A percentile compares a stretch with the other conserved stretches of the same genome.
phyloP scores from a whole-genome alignment of 2,888 invertebrate genomes.

The Metopia argyrocephala region DNA sequence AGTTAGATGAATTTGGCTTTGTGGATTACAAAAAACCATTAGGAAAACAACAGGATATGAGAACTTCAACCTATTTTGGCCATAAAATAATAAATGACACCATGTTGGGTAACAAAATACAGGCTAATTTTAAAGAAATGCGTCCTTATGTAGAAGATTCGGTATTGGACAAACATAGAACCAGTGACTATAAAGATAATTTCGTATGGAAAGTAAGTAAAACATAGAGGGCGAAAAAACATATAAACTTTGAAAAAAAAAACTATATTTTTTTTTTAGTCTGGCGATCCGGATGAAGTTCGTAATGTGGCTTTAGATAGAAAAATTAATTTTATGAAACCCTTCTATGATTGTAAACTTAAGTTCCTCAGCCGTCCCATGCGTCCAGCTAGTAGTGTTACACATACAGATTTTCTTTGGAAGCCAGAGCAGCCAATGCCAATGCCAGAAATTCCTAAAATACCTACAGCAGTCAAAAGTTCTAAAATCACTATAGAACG shows the following conservation, averaged over 20 bases:
- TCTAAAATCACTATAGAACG: slow-evolving; percentile 70
- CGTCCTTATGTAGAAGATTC: slow-evolving; percentile 69
- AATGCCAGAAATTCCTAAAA: slow-evolving; percentile 35
- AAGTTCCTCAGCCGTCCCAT: slow-evolving; percentile 71
- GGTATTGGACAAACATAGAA: slow-evolving; percentile 65
- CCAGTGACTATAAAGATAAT: slow-evolving; percentile 68
- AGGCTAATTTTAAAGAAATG: slow-evolving; percentile 64
- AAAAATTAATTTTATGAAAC: slow-evolving; percentile 71
- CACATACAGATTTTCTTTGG: slow-evolving; percentile 69
- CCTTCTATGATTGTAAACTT: slow-evolving; percentile 70
- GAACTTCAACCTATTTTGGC: slow-evolving; percentile 73
- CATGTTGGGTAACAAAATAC: slow-evolving; percentile 66
- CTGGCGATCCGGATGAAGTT: slow-evolving; percentile 67
- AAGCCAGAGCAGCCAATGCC: slow-evolving; percentile 51
- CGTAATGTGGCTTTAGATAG: slow-evolving; percentile 71
- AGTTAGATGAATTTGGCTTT: slow-evolving; percentile 71
- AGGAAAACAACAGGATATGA: slow-evolving; percentile 70
- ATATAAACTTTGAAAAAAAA: neutral
- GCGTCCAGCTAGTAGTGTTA: slow-evolving; percentile 69
- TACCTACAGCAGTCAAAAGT: slow-evolving; percentile 66
- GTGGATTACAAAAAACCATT: slow-evolving; percentile 73
- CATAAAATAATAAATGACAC: slow-evolving; percentile 71
- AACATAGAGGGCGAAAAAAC: neutral
- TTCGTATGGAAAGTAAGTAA: slow-evolving; percentile 71
- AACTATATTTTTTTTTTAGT: slow-evolving; percentile 63